Base-by-base conservation (phyloP, 2,888 invertebrate genomes). In the Tillus elongatus region DNA sequence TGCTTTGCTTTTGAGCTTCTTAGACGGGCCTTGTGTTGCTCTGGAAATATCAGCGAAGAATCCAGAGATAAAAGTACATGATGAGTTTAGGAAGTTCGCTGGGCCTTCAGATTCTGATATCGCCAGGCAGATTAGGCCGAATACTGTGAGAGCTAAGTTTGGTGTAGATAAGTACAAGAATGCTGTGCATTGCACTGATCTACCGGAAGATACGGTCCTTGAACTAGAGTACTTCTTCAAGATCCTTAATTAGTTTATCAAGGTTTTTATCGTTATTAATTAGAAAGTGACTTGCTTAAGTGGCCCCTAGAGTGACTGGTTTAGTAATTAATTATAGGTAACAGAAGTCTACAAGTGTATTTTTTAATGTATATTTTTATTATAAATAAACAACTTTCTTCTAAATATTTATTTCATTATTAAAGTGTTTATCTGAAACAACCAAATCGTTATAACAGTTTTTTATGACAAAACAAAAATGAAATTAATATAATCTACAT, bases 21-120 rank as follows among this genome's bases (percentile, higher is more conserved):
- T 85, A 8, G 83, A 87, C 47, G 93, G 93, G 0, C 79, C 86
- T 0, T 86, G 87, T 59, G 74, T 95, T 31, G 90, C 82, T 1
- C 67, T 95, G 69, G 93, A 93, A 69, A 74, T 95, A 36, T 74
- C 73, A 2, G 71, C 76, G n/a, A 72, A 71, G 47, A 67, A 70
- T 19, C 69, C 62, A 15, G 56, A 54, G 2, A 55, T 71, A 15
- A 73, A 80, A 46, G 72, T 77, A 2, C 77, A 82, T 34, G 64
- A 71, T 11, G 81, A 75, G 50, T 92, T 93, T 63, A 74, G 95
- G 44, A 81, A 82, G 56, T 73, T 90, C 44, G 83, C 82, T 43
- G 95, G 95, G 1, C 95, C 95, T 2, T 71, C 77, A 47, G 92
- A 95, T 71, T 87, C 93, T n/a, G 88, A 90, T 60, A 80, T 92